Evolutionary conservation across 2,113 vertebrate species (phyloP).

Genomic region (Gallinago undulata): DNA sequence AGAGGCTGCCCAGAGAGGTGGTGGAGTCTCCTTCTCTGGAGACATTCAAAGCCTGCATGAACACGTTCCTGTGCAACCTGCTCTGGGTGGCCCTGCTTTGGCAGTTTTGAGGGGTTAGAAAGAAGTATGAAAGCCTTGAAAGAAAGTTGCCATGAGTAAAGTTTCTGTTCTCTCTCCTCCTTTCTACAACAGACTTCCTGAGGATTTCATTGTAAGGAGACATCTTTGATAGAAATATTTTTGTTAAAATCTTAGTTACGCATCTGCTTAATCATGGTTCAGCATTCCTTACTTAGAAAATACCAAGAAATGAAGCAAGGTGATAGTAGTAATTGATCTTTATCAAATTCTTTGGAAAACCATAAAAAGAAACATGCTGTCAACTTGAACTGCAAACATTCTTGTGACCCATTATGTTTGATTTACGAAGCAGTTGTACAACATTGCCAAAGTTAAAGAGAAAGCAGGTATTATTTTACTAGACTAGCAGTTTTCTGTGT

Average conservation of each 20-base stretch:
- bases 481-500: background rate
- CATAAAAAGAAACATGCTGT: background rate
- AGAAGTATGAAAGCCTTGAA: background rate
- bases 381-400: background rate
- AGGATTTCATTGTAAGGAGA: background rate
- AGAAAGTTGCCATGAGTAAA: background rate
- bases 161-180: background rate
- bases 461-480: background rate
- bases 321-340: background rate
- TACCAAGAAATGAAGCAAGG: background rate
- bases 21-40: no score
- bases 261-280: background rate
- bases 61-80: no score
- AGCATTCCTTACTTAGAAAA: background rate
- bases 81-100: no score
- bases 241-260: background rate
- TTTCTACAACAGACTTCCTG: background rate
- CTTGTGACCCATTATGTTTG: background rate
- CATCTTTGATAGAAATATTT: background rate
- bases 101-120: background rate
- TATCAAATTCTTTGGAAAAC: background rate
- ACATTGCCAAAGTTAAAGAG: background rate
- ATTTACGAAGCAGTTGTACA: background rate
- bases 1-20: no score
- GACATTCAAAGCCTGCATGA: no score